A percentile compares a stretch with the other conserved stretches of the same genome.
phyloP scores from a whole-genome alignment of 2,797 vertebrate genomes.

The Epinephelus malabaricus region DNA sequence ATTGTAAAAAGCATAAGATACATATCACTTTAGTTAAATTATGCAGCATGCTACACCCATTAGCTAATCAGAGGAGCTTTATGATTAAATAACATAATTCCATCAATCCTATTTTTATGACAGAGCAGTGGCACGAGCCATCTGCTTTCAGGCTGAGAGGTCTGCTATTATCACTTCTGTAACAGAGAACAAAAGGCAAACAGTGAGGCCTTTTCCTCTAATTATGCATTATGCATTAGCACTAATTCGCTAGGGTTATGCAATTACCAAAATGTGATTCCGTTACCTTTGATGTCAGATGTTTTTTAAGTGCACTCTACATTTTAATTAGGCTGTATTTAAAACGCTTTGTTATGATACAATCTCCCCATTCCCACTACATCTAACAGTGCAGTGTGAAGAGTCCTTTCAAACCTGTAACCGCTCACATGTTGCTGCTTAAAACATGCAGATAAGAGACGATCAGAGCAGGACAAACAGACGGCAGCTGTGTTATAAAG shows the following conservation, averaged over 20 bases:
- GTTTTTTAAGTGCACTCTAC: constrained; percentile 62
- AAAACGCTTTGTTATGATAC: constrained; percentile 60
- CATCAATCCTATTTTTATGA: constrained; percentile 37
- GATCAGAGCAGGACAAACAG: constrained; percentile 15
- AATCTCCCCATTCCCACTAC: constrained; percentile 14
- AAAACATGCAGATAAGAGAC: constrained; percentile 46
- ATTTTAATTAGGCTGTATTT: constrained; percentile 66
- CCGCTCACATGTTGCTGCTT: constrained; percentile 47
- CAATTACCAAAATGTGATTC: constrained; percentile 44
- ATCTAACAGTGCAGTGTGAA: constrained; percentile 19
- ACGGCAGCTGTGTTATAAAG: constrained; percentile 34
- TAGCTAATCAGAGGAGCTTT: constrained; percentile 33
- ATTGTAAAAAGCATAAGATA: not conserved
- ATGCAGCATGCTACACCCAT: constrained; percentile 13
- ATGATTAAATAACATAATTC: constrained; percentile 50
- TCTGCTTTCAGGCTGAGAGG: constrained; percentile 58
- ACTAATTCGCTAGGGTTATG: constrained; percentile 41
- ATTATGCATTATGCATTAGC: constrained; percentile 67
- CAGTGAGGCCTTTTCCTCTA: constrained; percentile 27
- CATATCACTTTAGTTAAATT: constrained; percentile 13
- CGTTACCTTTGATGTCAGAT: constrained; percentile 69
- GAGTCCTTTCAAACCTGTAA: constrained; percentile 44
- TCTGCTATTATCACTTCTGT: constrained; percentile 62
- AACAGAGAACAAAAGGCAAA: constrained; percentile 60
- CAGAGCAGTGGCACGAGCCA: constrained; percentile 23